Evolutionary conservation across 2,113 vertebrate species (phyloP), one percentile per base, ranked within the genome.

Genomic region (Grammomys dolichurus): DNA sequence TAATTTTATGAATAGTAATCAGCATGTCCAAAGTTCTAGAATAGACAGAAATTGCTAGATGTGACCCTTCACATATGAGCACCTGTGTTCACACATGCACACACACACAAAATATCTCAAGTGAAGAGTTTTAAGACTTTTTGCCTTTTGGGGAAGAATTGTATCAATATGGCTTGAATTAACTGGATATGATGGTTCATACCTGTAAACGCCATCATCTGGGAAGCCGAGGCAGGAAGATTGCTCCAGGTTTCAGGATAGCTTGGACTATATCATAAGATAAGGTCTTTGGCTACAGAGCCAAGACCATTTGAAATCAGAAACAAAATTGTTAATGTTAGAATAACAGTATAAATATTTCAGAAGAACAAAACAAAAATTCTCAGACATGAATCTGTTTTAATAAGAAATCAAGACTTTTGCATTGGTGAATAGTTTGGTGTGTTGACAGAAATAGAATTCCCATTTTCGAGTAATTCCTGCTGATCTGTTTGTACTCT

Each of bases 311-410:
- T 31, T 87, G 26, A 31, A 11, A 33, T 85, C 13, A 43, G 24
- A 46, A 85, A 33, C 60, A 48, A 73, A 36, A 43, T 58, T 86
- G 78, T 95, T 95, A 65, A 76, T 20, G 22, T 89, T 92, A 26
- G 82, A 78, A 58, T 90, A 89, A 78, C 16, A 84, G 20, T 10
- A 56, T 51, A 56, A 89, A 46, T 76, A 51, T 89, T 84, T 46
- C 4, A 63, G 84, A 84, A 65, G 40, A 60, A 67, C 69, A 73
- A 76, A 19, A 65, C 28, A 46, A 65, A 46, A 73, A 77, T 33
- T 58, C 48, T 84, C 60, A 95, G n/a, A 80, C 77, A 48, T 81
- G 84, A 90, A 88, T 91, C 43, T 91, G 14, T 87, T 76, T 90
- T 73, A 43, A 56, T 82, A 78, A 54, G 70, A 92, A 86, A 70